Conservation (phyloP, 2,888 invertebrate species). For the Villa cingulata region DNA sequence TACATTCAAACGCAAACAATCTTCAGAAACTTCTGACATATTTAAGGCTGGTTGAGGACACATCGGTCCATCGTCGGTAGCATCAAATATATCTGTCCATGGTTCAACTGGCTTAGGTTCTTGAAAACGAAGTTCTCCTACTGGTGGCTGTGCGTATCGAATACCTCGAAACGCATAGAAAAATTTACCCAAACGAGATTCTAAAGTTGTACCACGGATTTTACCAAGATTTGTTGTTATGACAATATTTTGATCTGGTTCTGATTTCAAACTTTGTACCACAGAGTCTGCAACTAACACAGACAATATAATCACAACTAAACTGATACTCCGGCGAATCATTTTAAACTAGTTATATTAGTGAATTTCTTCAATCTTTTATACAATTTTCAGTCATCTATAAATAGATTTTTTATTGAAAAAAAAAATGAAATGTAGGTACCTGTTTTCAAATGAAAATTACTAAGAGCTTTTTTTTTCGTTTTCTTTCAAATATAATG, state of each 20-base stretch:
- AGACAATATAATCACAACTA: too few relatives aligned
- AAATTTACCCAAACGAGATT: conserved; percentile 15
- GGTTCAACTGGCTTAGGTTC: conserved; percentile 38
- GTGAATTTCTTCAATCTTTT: too few relatives aligned
- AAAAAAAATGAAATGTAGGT: too few relatives aligned
- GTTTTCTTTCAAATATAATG: too few relatives aligned
- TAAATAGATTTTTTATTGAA: too few relatives aligned
- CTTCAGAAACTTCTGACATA: conserved; percentile 37
- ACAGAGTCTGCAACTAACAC: too few relatives aligned
- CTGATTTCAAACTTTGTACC: too few relatives aligned
- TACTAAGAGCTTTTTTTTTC: too few relatives aligned
- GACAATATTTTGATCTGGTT: background rate
- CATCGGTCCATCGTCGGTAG: conserved; percentile 43
- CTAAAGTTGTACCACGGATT: conserved; percentile 3
- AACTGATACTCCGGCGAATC: too few relatives aligned
- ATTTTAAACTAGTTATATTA: too few relatives aligned
- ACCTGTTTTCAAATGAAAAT: too few relatives aligned
- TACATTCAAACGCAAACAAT: conserved; percentile 45
- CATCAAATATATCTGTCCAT: conserved; percentile 43
- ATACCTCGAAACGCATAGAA: conserved; percentile 27
- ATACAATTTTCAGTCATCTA: too few relatives aligned
- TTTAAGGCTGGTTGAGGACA: conserved; percentile 35
- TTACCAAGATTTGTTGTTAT: background rate
- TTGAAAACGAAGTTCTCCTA: conserved; percentile 27
- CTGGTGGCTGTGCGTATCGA: conserved; percentile 33